phyloP scores from a whole-genome alignment of 2,113 vertebrate species.

The Halichoeres trimaculatus region DNA sequence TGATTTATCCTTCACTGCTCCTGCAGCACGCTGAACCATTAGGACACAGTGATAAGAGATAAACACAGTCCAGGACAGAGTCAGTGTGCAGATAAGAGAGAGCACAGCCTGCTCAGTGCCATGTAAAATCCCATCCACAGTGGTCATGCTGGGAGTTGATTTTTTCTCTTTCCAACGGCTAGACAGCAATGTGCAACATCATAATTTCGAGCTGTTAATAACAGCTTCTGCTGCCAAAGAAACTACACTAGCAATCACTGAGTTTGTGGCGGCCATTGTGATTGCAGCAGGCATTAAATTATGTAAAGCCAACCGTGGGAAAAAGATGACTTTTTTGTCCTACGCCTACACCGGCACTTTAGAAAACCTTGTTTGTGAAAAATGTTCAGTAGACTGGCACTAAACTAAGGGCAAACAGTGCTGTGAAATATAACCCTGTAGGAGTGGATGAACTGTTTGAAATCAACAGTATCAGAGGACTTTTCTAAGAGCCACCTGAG shows the following conservation, averaged over 20 bases:
- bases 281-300: constrained; percentile 34
- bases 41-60: constrained; percentile 54
- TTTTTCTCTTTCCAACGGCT: constrained; percentile 12
- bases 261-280: constrained; percentile 3
- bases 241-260: constrained; percentile 35
- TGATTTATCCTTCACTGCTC: constrained; percentile 64
- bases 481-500: constrained; percentile 40
- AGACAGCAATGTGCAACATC: constrained; percentile 18
- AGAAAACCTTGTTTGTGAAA: constrained; percentile 33
- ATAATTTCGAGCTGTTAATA: constrained; percentile 46
- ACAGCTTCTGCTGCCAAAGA: constrained; percentile 30
- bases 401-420: constrained; percentile 27
- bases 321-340: constrained; percentile 39
- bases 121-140: constrained; percentile 7
- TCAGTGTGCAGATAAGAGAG: constrained; percentile 16
- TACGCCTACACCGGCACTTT: constrained; percentile 47
- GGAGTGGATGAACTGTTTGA: constrained; percentile 26
- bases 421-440: constrained; percentile 15
- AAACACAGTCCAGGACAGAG: constrained; percentile 46
- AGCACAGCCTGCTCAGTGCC: constrained; percentile 18
- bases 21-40: constrained; percentile 57
- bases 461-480: constrained; percentile 21
- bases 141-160: constrained; percentile 6
- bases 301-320: constrained; percentile 15
- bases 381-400: constrained; percentile 27